Conservation (phyloP, 2,888 invertebrate genomes). For the Anodontia alba region DNA sequence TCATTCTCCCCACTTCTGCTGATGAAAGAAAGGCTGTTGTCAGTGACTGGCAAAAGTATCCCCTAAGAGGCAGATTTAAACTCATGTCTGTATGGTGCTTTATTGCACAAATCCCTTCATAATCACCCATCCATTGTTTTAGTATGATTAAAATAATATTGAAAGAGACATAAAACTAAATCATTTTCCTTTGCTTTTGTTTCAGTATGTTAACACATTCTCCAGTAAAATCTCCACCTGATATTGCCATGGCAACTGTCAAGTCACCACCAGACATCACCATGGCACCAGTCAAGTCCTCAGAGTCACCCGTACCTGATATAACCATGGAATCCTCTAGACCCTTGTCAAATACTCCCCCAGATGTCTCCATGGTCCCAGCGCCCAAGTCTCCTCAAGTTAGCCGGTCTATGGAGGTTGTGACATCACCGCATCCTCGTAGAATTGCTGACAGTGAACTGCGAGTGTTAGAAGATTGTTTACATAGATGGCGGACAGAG, state of each 20-base stretch:
- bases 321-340: slow-evolving; percentile 38
- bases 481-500: slow-evolving; percentile 85
- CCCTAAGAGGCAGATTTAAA: no score
- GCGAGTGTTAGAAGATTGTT: slow-evolving; percentile 83
- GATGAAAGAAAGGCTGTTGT: no score
- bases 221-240: slow-evolving; percentile 58
- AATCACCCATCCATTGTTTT: no score
- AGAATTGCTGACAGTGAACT: slow-evolving; percentile 82
- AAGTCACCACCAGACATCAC: slow-evolving; percentile 62
- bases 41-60: no score
- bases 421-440: slow-evolving; percentile 77
- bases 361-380: slow-evolving; percentile 50
- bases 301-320: slow-evolving; percentile 37
- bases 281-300: slow-evolving; percentile 34
- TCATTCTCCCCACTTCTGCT: no score
- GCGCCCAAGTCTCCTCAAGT: slow-evolving; percentile 15
- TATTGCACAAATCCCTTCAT: no score
- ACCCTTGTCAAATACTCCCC: slow-evolving; percentile 36
- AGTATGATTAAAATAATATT: no score
- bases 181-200: no score
- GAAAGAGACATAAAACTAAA: no score
- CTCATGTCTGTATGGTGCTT: no score
- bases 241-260: slow-evolving; percentile 49
- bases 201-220: slow-evolving; percentile 61
- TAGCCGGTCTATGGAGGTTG: background rate